Percentiles rank a stretch among this genome's conserved stretches.
These are phyloP conservation scores for Pseudopipra pipra DNA, from an alignment of 2,113 vertebrate species.

Conservation along the genomic window DNA sequence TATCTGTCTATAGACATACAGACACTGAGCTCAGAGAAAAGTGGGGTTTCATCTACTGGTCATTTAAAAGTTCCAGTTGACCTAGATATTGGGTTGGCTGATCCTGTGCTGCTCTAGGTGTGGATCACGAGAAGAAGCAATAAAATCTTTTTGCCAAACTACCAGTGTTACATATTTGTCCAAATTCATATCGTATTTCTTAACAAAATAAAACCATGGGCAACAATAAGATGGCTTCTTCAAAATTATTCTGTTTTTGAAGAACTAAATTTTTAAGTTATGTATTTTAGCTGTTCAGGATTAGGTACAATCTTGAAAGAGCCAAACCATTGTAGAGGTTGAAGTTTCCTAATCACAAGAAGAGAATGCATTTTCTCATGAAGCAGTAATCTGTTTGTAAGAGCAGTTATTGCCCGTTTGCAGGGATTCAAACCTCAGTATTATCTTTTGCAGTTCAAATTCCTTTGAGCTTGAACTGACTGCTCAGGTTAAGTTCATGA, in stretches of 20 bases:
- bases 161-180: background rate
- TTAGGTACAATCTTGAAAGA: background rate
- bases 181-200: rapidly evolving
- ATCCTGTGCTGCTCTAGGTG: background rate
- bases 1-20: rapidly evolving
- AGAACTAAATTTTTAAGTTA: background rate
- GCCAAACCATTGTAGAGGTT: background rate
- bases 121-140: background rate
- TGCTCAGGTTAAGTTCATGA: background rate
- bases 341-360: background rate
- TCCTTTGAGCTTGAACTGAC: background rate
- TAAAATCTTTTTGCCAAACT: background rate
- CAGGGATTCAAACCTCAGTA: background rate
- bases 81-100: background rate
- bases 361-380: background rate
- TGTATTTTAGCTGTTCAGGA: background rate
- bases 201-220: background rate
- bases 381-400: background rate
- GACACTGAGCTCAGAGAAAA: background rate
- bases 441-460: background rate
- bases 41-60: background rate
- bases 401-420: background rate
- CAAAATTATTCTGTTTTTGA: background rate
- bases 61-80: background rate
- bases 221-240: background rate